Conservation (phyloP, 2,888 invertebrate species). For the Lasioglossum vierecki region DNA sequence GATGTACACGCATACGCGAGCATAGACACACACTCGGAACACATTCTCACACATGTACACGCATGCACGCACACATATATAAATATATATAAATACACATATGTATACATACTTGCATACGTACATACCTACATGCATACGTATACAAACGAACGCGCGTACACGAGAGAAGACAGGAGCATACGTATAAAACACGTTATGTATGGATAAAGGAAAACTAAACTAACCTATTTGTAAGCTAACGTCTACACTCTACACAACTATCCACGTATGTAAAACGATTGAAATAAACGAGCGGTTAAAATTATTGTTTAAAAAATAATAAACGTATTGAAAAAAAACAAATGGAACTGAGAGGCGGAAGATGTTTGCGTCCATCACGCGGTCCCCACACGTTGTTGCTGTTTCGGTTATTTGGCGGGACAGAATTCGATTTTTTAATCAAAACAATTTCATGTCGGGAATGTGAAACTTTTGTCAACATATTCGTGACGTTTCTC, state of each 20-base stretch:
- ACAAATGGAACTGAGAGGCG: neutral
- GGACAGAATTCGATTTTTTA: neutral
- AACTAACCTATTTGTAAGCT: conserved; percentile 83
- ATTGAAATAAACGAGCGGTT: conserved; percentile 83
- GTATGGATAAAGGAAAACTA: conserved; percentile 76
- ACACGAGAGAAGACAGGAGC: conserved; percentile 16
- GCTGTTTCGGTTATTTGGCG: neutral
- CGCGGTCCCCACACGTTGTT: neutral
- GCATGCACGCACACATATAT: conserved; percentile 18
- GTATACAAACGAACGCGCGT: conserved; percentile 55
- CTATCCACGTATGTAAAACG: conserved; percentile 83
- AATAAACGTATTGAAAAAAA: conserved; percentile 76
- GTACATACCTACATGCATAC: conserved; percentile 51
- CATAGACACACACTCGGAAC: conserved; percentile 20
- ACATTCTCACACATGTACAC: conserved; percentile 16
- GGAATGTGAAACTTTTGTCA: neutral
- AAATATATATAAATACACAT: conserved; percentile 39
- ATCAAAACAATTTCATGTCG: neutral
- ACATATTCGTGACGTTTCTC: neutral
- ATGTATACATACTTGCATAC: conserved; percentile 30
- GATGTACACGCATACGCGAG: conserved; percentile 1
- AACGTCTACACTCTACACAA: conserved; percentile 82
- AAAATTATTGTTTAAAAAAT: conserved; percentile 84
- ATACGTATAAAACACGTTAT: conserved; percentile 66
- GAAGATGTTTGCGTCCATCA: neutral